These are phyloP conservation scores for Drosophila rellima DNA, from an alignment of 2,888 invertebrate genomes.

Conservation along the genomic window DNA sequence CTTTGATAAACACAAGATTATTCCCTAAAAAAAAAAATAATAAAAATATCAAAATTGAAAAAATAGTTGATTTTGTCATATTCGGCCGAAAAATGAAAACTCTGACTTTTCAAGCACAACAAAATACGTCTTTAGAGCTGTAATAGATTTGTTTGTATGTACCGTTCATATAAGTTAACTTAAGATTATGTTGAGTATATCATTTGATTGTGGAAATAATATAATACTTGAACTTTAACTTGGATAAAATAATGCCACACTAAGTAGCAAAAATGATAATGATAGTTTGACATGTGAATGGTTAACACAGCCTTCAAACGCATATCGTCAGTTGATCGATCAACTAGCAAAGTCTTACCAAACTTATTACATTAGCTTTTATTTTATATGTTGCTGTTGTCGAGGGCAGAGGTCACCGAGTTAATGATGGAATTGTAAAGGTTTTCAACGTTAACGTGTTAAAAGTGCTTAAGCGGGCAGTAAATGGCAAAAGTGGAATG, in stretches of 20 bases:
- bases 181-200: background rate
- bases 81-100: background rate
- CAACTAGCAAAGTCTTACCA: constrained; percentile 11
- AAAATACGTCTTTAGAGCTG: background rate
- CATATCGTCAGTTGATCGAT: constrained; percentile 33
- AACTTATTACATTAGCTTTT: constrained; percentile 9
- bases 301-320: background rate
- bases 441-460: constrained; percentile 66
- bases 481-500: constrained; percentile 28
- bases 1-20: too few relatives aligned
- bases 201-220: background rate
- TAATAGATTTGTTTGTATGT: background rate
- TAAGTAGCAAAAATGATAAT: constrained; percentile 22
- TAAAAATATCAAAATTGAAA: background rate
- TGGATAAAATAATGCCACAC: background rate
- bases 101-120: background rate
- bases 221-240: background rate
- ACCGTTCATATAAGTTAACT: background rate
- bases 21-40: too few relatives aligned
- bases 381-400: background rate
- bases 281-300: constrained; percentile 30
- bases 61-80: too few relatives aligned
- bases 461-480: constrained; percentile 64
- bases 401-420: constrained; percentile 9
- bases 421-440: constrained; percentile 12